Evolutionary conservation across 2,888 invertebrate genomes (phyloP), one percentile per base, ranked within the genome.

Genomic region (Mesorhabditis sp.): DNA sequence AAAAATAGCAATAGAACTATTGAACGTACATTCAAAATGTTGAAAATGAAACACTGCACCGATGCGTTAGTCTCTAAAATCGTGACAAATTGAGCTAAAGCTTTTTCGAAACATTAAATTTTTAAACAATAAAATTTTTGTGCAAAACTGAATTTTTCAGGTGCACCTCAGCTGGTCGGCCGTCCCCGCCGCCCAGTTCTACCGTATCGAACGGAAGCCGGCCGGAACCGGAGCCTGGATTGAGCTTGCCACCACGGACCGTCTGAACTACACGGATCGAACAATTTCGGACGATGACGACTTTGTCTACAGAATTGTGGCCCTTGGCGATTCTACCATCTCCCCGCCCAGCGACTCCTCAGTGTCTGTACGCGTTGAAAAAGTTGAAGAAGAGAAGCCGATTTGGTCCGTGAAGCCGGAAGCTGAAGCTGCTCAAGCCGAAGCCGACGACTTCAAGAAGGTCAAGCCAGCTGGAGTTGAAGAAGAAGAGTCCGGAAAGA

Each of bases 231-330:
- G 66, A 77, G 76, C 77, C 62, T 84, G 84, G 84, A 73, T 84
- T 61, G 81, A 84, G 70, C 74, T 84, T 13, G 82, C 82, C 7
- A 80, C 75, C 45, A 80, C 77, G 6, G 82, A 82, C 67, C 67
- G 76, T 15, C 72, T 66, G 50, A 70, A 67, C 43, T 83, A 81
- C 73, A 76, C 76, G 28, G 83, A 83, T 71, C 70, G 80, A n/a
- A 80, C 82, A 6, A 70, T 84, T 42, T 73, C 75, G 41, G 76
- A 81, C 68, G 70, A 78, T 41, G 82, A 77, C 44, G 70, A 72
- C 43, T 81, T 79, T 67, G 65, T 70, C 15, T 83, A 84, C 72
- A 78, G 81, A 69, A 74, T 83, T 44, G 77, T 74, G 7, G 74
- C 75, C 13, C 73, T 73, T 50, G 77, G 77, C 69, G 74, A 74